A percentile compares a stretch with the other conserved stretches of the same genome.
These are phyloP conservation scores for Cheirogaleus medius DNA, from an alignment of 2,113 vertebrate genomes.

Conservation along the genomic window DNA sequence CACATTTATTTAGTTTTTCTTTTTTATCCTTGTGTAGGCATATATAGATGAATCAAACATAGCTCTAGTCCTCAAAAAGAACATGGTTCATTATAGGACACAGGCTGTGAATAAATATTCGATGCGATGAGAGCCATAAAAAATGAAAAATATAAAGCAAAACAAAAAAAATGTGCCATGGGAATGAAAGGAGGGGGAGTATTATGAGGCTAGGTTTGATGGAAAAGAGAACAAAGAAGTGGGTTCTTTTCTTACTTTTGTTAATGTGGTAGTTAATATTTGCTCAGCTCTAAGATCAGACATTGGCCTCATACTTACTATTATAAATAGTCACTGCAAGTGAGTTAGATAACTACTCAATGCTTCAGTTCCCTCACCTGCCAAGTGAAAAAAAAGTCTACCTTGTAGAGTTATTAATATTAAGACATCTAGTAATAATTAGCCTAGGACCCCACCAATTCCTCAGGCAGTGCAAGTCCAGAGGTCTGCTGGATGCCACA, in stretches of 20 bases:
- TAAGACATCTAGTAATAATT: not conserved
- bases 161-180: not conserved
- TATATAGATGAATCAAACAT: constrained; percentile 44
- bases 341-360: not conserved
- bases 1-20: constrained; percentile 33
- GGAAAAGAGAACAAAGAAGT: not conserved
- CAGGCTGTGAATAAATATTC: constrained; percentile 47
- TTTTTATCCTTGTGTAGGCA: not conserved
- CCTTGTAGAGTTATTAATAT: not conserved
- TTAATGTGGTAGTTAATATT: not conserved
- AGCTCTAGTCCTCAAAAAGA: constrained; percentile 48
- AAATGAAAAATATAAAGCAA: not conserved
- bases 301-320: not conserved
- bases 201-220: not conserved
- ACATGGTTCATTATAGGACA: constrained; percentile 53
- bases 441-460: not conserved
- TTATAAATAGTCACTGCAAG: not conserved
- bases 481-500: not conserved
- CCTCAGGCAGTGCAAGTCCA: not conserved
- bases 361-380: not conserved
- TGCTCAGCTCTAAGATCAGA: not conserved
- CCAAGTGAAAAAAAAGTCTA: not conserved
- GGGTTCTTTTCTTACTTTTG: not conserved
- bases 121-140: not conserved
- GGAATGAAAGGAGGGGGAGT: not conserved